These are phyloP conservation scores for Hanleya hanleyi DNA, from an alignment of 2,888 invertebrate genomes.

Conservation along the genomic window DNA sequence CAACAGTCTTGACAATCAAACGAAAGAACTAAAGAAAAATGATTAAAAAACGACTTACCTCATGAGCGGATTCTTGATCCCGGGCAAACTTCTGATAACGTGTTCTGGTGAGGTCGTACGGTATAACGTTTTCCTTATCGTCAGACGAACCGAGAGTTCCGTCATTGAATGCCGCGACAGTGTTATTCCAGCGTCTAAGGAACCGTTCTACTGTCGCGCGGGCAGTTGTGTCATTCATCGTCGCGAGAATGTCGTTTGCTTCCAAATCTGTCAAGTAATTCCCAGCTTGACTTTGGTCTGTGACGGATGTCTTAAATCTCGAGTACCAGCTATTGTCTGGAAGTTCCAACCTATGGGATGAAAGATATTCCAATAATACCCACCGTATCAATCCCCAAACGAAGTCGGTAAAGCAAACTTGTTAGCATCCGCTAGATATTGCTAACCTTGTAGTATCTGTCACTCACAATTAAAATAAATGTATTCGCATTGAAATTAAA, in stretches of 20 bases:
- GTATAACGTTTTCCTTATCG: slow-evolving; percentile 20
- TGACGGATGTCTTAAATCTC: slow-evolving; percentile 28
- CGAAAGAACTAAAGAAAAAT: too few species aligned
- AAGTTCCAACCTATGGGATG: slow-evolving; percentile 36
- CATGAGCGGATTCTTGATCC: slow-evolving; percentile 26
- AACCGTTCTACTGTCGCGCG: slow-evolving; percentile 24
- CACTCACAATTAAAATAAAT: too few species aligned
- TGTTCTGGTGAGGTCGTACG: slow-evolving; percentile 9
- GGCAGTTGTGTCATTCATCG: slow-evolving; percentile 14
- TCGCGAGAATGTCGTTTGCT: slow-evolving; percentile 4
- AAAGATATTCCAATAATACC: too few species aligned
- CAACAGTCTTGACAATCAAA: too few species aligned
- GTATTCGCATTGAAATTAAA: too few species aligned
- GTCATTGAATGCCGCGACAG: slow-evolving; percentile 37
- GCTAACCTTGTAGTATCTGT: too few species aligned
- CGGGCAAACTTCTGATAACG: slow-evolving; percentile 20
- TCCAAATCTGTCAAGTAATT: slow-evolving; percentile 24
- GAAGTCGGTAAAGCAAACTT: too few species aligned
- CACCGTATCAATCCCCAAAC: too few species aligned
- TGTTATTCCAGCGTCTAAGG: slow-evolving; percentile 41
- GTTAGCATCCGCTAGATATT: too few species aligned
- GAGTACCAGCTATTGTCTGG: slow-evolving; percentile 26
- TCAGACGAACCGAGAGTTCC: slow-evolving; percentile 25
- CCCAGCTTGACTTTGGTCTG: slow-evolving; percentile 30
- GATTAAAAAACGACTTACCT: slow-evolving; percentile 24